Conservation (phyloP, 1,140 invertebrate genomes). For the Solenopsis invicta region DNA sequence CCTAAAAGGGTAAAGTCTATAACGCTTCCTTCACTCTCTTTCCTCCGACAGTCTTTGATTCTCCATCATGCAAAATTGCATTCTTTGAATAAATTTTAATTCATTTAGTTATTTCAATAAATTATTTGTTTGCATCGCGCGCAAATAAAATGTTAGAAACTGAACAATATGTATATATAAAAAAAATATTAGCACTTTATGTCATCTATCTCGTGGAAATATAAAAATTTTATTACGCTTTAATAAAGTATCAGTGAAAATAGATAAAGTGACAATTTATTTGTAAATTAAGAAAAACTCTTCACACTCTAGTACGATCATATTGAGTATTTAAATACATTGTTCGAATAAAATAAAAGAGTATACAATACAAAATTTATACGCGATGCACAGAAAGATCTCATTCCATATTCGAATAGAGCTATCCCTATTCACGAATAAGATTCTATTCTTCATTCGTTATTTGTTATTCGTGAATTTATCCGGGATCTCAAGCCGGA, state of each 20-base stretch:
- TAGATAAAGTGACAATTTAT: background rate
- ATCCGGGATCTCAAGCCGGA: background rate
- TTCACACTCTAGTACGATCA: background rate
- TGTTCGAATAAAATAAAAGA: background rate
- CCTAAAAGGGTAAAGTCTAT: background rate
- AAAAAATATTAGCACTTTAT: background rate
- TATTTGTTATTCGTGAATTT: conserved; percentile 50
- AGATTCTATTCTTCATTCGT: background rate
- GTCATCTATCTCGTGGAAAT: background rate
- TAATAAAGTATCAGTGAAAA: background rate
- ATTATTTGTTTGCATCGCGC: background rate
- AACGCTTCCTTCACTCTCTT: background rate
- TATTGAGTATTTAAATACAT: background rate
- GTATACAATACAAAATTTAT: background rate
- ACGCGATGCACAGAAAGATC: background rate
- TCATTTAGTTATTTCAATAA: background rate
- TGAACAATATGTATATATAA: too few species aligned
- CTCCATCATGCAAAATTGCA: background rate
- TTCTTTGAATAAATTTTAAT: conserved; percentile 6
- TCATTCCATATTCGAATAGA: background rate
- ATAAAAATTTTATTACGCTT: background rate
- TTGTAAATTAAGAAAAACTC: background rate
- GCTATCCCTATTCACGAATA: background rate
- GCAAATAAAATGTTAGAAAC: too few species aligned
- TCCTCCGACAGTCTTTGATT: background rate